phyloP scores from a whole-genome alignment of 2,888 invertebrate genomes.

The Hydriomena furcata region DNA sequence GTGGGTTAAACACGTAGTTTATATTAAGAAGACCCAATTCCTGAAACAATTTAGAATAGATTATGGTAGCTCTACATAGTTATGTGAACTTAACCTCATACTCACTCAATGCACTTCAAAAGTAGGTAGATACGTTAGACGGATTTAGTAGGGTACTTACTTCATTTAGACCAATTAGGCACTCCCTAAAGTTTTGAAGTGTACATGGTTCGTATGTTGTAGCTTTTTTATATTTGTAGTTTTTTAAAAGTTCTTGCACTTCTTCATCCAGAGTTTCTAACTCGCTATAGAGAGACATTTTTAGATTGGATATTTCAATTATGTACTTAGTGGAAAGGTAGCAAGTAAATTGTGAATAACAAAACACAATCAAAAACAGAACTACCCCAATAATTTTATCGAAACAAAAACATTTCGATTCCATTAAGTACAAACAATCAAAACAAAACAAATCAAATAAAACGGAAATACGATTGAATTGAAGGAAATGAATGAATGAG shows the following conservation, averaged over 20 bases:
- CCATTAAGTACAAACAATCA: neutral
- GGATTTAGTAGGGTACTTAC: conserved; percentile 41
- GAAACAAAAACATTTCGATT: too few species aligned
- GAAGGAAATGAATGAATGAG: neutral
- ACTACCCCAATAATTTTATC: too few species aligned
- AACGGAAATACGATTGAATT: too few species aligned
- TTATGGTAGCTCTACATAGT: neutral
- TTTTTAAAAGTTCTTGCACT: conserved; percentile 70
- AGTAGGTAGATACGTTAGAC: neutral
- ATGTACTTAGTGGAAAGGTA: too few species aligned
- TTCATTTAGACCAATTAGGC: conserved; percentile 70
- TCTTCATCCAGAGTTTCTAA: conserved; percentile 67
- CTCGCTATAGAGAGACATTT: conserved; percentile 42
- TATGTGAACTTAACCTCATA: too few species aligned
- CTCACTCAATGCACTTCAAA: too few species aligned
- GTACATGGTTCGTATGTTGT: conserved; percentile 73
- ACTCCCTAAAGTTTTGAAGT: conserved; percentile 63
- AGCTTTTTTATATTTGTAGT: conserved; percentile 70
- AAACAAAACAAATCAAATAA: conserved; percentile 3
- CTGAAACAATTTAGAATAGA: conserved; percentile 53
- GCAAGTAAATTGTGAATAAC: neutral
- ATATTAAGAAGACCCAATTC: conserved; percentile 68
- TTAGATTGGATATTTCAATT: too few species aligned
- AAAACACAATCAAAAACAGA: neutral
- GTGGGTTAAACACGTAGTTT: conserved; percentile 69